Evolutionary conservation across 2,797 vertebrate species (phyloP).

Genomic region (Mormyrops boulengeri): DNA sequence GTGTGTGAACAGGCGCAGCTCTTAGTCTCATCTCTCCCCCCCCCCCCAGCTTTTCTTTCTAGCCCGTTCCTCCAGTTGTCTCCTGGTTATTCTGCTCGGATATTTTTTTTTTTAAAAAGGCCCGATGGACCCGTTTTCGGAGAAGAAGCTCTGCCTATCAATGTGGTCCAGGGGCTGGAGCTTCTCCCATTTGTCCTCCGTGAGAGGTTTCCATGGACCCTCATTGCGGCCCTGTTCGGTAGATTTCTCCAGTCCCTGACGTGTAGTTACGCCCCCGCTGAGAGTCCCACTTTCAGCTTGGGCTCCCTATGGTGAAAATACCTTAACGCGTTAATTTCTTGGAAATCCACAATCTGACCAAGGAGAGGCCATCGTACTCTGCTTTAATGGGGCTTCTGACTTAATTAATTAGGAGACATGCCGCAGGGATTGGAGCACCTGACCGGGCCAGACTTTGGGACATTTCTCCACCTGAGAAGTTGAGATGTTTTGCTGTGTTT

Average conservation of each 20-base stretch:
- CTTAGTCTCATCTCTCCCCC: neutral
- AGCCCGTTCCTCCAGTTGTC: neutral
- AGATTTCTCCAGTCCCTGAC: neutral
- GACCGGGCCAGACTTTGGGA: neutral
- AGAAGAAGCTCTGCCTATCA: neutral
- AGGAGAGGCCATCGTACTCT: neutral
- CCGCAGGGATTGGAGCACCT: neutral
- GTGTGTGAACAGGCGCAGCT: neutral
- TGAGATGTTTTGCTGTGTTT: neutral
- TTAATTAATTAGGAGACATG: neutral
- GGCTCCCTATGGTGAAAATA: neutral
- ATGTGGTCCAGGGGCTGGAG: neutral
- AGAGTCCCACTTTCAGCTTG: neutral
- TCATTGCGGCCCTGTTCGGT: neutral
- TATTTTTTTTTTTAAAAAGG: neutral
- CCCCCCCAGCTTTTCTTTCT: neutral
- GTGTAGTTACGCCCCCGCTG: neutral
- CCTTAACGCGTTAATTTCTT: neutral
- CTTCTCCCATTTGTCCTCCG: neutral
- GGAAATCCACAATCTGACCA: neutral
- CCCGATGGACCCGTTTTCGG: neutral
- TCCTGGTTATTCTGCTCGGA: neutral
- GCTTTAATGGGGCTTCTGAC: neutral
- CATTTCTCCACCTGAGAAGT: neutral
- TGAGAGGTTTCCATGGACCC: neutral